Evolutionary conservation across 2,113 vertebrate species (phyloP).

Genomic region (Ctenomys sociabilis): DNA sequence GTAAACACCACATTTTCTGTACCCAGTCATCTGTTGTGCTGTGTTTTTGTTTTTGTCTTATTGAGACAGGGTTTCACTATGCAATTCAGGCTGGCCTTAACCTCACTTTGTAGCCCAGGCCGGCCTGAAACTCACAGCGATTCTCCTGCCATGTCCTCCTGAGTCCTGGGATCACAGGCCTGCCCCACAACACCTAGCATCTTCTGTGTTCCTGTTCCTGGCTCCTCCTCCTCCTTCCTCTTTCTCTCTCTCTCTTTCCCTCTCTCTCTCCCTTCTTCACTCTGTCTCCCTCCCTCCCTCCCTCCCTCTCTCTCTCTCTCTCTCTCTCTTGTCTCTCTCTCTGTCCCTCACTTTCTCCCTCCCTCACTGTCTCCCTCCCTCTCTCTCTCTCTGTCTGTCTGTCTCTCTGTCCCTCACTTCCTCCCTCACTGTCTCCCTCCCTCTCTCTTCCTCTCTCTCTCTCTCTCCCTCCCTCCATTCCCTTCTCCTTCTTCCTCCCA

Average conservation of each 20-base stretch:
- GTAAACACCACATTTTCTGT: background rate
- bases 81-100: background rate
- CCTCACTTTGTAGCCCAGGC: background rate
- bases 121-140: background rate
- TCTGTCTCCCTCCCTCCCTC: background rate
- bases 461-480: background rate
- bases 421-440: no score
- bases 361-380: no score
- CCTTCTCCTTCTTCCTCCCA: background rate
- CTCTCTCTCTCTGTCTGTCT: no score
- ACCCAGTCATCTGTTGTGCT: background rate
- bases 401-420: no score
- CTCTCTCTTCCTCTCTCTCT: background rate
- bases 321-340: background rate
- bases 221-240: background rate
- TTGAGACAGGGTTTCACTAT: background rate
- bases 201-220: background rate
- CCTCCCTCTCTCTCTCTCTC: background rate
- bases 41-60: background rate
- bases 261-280: no score
- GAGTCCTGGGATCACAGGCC: background rate
- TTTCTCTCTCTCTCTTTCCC: no score
- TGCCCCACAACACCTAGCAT: background rate
- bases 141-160: background rate
- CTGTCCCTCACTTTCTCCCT: background rate